These are phyloP conservation scores for Ptychobarbus kaznakovi DNA, from an alignment of 2,797 vertebrate genomes.

Conservation along the genomic window DNA sequence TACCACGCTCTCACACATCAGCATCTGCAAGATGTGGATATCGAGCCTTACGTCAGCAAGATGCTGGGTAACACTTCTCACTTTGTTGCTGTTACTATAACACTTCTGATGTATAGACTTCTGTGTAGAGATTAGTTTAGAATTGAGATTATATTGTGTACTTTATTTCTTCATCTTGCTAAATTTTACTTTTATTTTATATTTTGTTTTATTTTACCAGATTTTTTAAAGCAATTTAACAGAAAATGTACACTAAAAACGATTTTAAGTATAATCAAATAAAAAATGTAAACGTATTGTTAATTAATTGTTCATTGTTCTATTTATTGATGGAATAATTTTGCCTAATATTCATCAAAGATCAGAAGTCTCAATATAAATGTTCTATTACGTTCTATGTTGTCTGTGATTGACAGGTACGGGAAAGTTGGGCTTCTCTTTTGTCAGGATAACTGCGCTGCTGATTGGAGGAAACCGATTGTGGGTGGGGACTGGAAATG, in stretches of 20 bases:
- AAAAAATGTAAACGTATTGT: background rate
- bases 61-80: conserved; percentile 87
- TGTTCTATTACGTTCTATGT: background rate
- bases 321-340: conserved; percentile 1
- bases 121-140: background rate
- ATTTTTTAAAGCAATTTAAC: background rate
- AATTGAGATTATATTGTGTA: background rate
- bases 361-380: background rate
- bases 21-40: conserved; percentile 97
- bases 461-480: conserved; percentile 97
- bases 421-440: conserved; percentile 97
- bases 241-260: background rate
- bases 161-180: background rate
- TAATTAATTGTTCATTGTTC: background rate
- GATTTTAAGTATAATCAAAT: background rate
- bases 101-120: background rate
- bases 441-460: conserved; percentile 95
- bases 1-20: conserved; percentile 97
- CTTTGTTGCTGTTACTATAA: background rate
- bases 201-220: background rate
- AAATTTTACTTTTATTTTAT: background rate
- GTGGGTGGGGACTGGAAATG: conserved; percentile 97
- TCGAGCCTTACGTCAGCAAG: conserved; percentile 98
- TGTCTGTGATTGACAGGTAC: conserved; percentile 81
- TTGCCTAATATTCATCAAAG: background rate